phyloP scores from a whole-genome alignment of 2,888 invertebrate genomes.

The Sylvicola fuscatus region DNA sequence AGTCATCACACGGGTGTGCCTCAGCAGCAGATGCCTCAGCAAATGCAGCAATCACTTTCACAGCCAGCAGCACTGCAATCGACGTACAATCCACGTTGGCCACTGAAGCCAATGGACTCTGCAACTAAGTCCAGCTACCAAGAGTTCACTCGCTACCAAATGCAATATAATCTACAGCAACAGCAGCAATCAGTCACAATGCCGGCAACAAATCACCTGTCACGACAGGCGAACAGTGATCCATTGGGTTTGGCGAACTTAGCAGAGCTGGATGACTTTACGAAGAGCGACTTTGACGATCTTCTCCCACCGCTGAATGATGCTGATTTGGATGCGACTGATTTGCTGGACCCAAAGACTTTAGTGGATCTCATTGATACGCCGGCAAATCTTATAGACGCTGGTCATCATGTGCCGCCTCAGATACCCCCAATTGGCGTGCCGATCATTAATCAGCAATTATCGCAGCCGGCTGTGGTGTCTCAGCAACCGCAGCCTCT shows the following conservation, averaged over 20 bases:
- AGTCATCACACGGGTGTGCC: neutral
- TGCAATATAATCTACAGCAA: slow-evolving; percentile 33
- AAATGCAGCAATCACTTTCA: slow-evolving; percentile 4
- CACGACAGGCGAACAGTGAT: neutral
- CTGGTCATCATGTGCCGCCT: no score
- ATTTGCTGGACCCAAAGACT: slow-evolving; percentile 9
- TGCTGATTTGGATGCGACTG: slow-evolving; percentile 29
- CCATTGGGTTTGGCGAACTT: neutral
- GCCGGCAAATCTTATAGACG: neutral
- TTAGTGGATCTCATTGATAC: slow-evolving; percentile 1
- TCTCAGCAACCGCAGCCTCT: slow-evolving; percentile 2
- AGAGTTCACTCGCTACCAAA: slow-evolving; percentile 41
- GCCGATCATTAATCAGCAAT: neutral
- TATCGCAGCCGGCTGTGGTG: slow-evolving; percentile 3
- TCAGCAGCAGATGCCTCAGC: slow-evolving; percentile 5
- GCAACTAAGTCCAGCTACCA: slow-evolving; percentile 39
- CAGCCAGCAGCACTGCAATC: slow-evolving; percentile 7
- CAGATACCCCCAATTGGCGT: no score
- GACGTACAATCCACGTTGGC: slow-evolving; percentile 22
- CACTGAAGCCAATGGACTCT: slow-evolving; percentile 34
- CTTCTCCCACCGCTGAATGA: slow-evolving; percentile 39
- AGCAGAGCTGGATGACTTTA: slow-evolving; percentile 17
- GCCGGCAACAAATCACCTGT: no score
- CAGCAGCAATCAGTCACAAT: neutral
- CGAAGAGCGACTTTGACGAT: slow-evolving; percentile 37